These are phyloP conservation scores for Cenopis cana DNA, from an alignment of 2,888 invertebrate genomes.

Conservation along the genomic window DNA sequence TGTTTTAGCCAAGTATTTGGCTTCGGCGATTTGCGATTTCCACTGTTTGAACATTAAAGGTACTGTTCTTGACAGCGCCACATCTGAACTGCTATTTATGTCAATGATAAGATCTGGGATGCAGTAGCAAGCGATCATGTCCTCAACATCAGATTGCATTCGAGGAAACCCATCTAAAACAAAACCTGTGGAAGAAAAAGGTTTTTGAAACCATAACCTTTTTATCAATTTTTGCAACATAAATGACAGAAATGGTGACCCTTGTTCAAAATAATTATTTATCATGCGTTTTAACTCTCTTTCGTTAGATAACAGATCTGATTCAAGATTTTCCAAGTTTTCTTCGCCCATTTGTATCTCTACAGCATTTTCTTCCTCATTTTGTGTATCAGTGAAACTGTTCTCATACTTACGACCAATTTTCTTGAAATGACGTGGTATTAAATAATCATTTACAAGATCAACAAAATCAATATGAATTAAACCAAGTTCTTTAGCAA, in stretches of 20 bases:
- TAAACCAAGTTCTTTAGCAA: slow-evolving; percentile 85
- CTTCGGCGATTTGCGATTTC: slow-evolving; percentile 70
- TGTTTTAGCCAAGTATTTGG: slow-evolving; percentile 59
- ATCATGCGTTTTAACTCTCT: slow-evolving; percentile 67
- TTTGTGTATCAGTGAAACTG: slow-evolving; percentile 62
- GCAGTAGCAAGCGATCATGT: slow-evolving; percentile 76
- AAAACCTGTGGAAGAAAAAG: slow-evolving; percentile 79
- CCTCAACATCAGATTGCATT: slow-evolving; percentile 80
- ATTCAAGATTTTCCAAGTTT: slow-evolving; percentile 58
- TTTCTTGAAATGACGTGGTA: slow-evolving; percentile 76
- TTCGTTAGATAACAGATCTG: slow-evolving; percentile 71
- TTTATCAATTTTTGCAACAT: slow-evolving; percentile 75
- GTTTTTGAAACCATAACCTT: slow-evolving; percentile 82
- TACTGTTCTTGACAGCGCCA: slow-evolving; percentile 63
- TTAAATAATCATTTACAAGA: slow-evolving; percentile 63
- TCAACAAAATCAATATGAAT: slow-evolving; percentile 79
- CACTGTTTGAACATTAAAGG: slow-evolving; percentile 67
- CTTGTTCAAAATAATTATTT: slow-evolving; percentile 79
- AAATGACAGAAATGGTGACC: slow-evolving; percentile 71
- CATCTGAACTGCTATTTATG: slow-evolving; percentile 69
- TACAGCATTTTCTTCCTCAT: slow-evolving; percentile 66
- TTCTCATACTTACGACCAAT: slow-evolving; percentile 77
- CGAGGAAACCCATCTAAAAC: slow-evolving; percentile 87
- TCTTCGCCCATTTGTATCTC: slow-evolving; percentile 74
- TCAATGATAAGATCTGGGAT: slow-evolving; percentile 86